Percentiles rank a stretch among this genome's conserved stretches.
Conservation (phyloP, 2,113 vertebrate species). For the Fulica atra region DNA sequence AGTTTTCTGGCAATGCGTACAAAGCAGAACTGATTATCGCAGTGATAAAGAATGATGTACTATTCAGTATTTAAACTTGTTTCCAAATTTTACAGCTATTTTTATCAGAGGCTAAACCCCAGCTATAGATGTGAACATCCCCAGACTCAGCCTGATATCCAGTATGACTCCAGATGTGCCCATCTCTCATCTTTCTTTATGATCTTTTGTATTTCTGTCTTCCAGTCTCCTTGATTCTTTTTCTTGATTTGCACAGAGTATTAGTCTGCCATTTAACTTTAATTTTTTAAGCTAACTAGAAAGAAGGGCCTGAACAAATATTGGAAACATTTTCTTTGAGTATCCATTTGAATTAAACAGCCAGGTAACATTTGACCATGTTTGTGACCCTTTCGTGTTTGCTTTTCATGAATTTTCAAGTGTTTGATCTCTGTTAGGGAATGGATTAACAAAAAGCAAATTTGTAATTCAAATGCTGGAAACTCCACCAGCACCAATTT, state of each 20-base stretch:
- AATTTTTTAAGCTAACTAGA: slow-evolving; percentile 68
- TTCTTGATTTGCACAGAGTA: slow-evolving; percentile 58
- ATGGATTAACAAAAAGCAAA: slow-evolving; percentile 69
- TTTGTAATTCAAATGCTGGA: slow-evolving; percentile 67
- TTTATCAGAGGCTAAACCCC: background rate
- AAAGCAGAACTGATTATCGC: background rate
- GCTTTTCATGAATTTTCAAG: slow-evolving; percentile 72
- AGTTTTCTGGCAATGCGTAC: background rate
- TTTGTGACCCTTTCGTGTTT: slow-evolving; percentile 66
- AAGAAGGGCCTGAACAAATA: slow-evolving; percentile 64
- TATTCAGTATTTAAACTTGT: background rate
- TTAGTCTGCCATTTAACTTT: slow-evolving; percentile 65
- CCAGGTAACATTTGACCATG: slow-evolving; percentile 67
- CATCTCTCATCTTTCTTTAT: background rate
- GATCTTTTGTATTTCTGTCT: slow-evolving; percentile 19
- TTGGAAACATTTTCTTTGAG: slow-evolving; percentile 63
- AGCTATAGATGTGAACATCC: background rate
- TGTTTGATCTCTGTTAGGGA: slow-evolving; percentile 67
- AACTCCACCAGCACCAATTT: slow-evolving; percentile 49
- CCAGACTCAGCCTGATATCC: background rate
- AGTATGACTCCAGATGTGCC: background rate
- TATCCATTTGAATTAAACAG: slow-evolving; percentile 68
- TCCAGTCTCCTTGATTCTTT: slow-evolving; percentile 6
- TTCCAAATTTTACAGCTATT: background rate
- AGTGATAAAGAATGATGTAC: background rate